Evolutionary conservation across 2,888 invertebrate genomes (phyloP).

Genomic region (Netelia inedita): DNA sequence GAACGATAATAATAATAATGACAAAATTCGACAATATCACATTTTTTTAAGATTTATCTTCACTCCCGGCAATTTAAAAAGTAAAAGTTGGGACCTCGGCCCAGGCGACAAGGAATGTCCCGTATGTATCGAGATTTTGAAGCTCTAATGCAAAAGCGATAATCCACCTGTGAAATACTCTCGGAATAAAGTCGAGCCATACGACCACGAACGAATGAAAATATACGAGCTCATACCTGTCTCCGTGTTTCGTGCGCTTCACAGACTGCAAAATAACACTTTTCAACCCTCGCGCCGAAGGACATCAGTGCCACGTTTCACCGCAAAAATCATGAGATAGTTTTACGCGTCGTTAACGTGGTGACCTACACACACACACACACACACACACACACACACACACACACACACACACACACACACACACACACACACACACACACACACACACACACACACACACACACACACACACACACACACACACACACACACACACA

Average conservation of each 20-base stretch:
- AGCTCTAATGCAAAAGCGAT: conserved; percentile 34
- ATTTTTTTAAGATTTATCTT: no score
- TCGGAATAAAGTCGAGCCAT: conserved; percentile 28
- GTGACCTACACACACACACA: no score
- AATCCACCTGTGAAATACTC: conserved; percentile 9
- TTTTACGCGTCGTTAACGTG: conserved; percentile 46
- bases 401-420: no score
- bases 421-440: no score
- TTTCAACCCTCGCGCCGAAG: no score
- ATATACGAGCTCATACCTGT: conserved; percentile 37
- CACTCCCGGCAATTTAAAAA: background rate
- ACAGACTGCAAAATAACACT: no score
- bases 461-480: no score
- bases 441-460: no score
- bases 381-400: no score
- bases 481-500: no score
- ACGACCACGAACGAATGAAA: conserved; percentile 49
- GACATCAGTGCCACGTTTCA: background rate
- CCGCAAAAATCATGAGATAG: conserved; percentile 18
- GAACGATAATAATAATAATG: no score
- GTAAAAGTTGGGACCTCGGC: background rate
- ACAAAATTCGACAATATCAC: no score
- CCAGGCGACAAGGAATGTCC: background rate
- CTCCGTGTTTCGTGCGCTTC: conserved; percentile 13
- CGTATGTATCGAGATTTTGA: background rate